Evolutionary conservation across 2,113 vertebrate genomes (phyloP).

Genomic region (Tachycineta bicolor): DNA sequence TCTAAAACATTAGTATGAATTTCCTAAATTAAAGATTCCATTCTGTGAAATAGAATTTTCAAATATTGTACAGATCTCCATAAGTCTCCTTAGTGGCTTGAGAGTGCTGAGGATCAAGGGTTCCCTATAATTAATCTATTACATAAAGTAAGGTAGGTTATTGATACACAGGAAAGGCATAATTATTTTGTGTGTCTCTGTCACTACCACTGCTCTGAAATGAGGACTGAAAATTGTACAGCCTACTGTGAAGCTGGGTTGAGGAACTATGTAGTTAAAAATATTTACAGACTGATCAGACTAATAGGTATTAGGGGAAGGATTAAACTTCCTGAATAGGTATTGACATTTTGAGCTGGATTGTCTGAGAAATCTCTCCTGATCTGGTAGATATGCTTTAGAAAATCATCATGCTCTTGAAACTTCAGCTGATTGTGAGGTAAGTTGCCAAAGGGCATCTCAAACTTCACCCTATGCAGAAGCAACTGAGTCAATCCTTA

Average conservation of each 20-base stretch:
- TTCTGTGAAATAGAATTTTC: not conserved
- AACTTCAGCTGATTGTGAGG: not conserved
- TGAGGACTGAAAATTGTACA: not conserved
- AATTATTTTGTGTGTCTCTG: not conserved
- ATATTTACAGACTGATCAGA: not conserved
- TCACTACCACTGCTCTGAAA: not conserved
- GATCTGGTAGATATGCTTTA: not conserved
- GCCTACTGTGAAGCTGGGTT: not conserved
- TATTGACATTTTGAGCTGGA: not conserved
- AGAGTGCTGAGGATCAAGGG: not conserved
- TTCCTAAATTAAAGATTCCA: not conserved
- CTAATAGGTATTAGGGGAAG: not conserved
- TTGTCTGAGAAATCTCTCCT: not conserved
- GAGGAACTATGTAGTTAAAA: not conserved
- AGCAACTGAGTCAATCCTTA: not conserved
- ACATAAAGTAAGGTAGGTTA: not conserved
- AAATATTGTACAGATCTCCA: not conserved
- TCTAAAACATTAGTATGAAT: not conserved
- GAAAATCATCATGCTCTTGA: not conserved
- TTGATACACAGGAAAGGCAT: not conserved
- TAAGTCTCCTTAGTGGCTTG: not conserved
- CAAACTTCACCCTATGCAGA: not conserved
- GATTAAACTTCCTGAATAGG: not conserved
- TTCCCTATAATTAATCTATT: not conserved
- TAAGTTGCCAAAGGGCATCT: not conserved